Base-by-base conservation (phyloP, 1,140 invertebrate species). In the Drosophila sp. region DNA sequence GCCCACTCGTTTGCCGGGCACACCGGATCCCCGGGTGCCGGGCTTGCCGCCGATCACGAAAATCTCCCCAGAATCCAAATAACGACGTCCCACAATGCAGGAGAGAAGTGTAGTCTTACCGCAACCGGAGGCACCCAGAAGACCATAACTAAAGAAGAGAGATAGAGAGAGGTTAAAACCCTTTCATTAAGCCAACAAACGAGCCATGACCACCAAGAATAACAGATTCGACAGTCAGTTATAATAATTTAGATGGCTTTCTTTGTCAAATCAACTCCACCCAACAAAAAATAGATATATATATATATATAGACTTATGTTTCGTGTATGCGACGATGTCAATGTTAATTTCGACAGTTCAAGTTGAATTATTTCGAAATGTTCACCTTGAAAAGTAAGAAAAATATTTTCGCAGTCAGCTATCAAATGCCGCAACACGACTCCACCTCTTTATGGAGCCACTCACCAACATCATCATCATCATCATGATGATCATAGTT, bases 1-100 rank as follows among this genome's bases (percentile, higher is more conserved):
- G 6, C 96, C 96, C 11, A 96, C 96, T 7, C 97, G 94, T 86
- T 96, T 97, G 8, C 97, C 97, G 1, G 97, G 97, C 2, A 98
- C 96, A 1, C 97, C 97, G 0, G 96, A 96, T 2, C 96, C 96
- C 90, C 95, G 95, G 1, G 96, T 96, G 1, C 97, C 96, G 0
- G 97, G 97, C 73, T 95, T 95, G 30, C 96, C 96, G 6, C 97
- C 97, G 3, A 97, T 93, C 1, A 98, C 96, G 93, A 95, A 96
- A 67, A 98, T 96, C 91, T 96, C 95, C 0, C 97, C 97, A 0
- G 94, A 94, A 86, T 97, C 95, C 5, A 97, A 92, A 62, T 95
- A 93, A 68, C 96, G 94, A 54, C 96, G 92, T 0, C 97, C 97
- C 2, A 98, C 96, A 62, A 97, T 96, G 84, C 96, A 97, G 17